Conservation (phyloP, 2,113 vertebrate species). For the Dipodomys stephensi region DNA sequence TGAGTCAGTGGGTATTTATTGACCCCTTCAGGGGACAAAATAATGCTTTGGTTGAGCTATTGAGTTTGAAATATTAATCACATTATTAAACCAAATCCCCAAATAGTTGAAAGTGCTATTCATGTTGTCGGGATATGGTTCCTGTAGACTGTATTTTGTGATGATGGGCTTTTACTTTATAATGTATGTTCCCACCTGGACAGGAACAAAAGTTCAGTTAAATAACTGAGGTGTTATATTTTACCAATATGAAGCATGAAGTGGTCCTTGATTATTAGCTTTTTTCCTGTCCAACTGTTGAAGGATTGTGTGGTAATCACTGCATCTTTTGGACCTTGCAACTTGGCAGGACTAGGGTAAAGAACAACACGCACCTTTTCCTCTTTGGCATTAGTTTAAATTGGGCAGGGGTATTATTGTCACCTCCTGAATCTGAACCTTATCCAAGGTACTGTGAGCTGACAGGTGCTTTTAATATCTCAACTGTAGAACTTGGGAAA, state of each 20-base stretch:
- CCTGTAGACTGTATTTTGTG: conserved; percentile 73
- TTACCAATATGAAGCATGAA: conserved; percentile 73
- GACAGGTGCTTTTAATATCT: not conserved
- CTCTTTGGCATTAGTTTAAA: conserved; percentile 61
- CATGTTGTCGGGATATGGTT: conserved; percentile 54
- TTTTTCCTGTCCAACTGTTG: conserved; percentile 62
- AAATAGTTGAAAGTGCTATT: conserved; percentile 71
- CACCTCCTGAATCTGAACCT: conserved; percentile 27
- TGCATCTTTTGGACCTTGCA: conserved; percentile 48
- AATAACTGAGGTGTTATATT: conserved; percentile 73
- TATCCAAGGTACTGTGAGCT: conserved; percentile 19
- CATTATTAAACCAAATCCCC: conserved; percentile 79
- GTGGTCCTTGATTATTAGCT: conserved; percentile 63
- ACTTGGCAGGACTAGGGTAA: conserved; percentile 41
- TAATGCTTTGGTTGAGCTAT: conserved; percentile 75
- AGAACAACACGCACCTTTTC: conserved; percentile 58
- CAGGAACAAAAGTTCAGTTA: conserved; percentile 77
- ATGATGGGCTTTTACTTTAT: conserved; percentile 76
- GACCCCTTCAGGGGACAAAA: conserved; percentile 68
- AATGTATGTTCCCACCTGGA: conserved; percentile 63
- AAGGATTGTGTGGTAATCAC: conserved; percentile 65
- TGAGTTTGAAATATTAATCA: conserved; percentile 82
- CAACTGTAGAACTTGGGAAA: conserved; percentile 32
- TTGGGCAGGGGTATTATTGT: conserved; percentile 30
- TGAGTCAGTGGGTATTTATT: conserved; percentile 72